Conservation (phyloP, 2,113 vertebrate species). For the Zosterops japonicus region DNA sequence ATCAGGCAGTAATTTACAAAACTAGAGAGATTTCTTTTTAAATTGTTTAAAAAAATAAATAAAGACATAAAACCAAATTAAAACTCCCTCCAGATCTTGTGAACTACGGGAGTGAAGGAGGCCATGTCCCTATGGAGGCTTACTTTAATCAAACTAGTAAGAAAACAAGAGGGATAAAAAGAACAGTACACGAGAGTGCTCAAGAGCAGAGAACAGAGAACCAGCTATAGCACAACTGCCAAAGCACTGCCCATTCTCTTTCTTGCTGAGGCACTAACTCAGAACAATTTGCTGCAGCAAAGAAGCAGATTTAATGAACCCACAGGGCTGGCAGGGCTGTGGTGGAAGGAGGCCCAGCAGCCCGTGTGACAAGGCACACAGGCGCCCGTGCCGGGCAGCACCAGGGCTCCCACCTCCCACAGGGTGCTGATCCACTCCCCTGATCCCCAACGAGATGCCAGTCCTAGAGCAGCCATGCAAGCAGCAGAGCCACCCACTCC, state of each 20-base stretch:
- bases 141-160: neutral
- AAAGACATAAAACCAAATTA: neutral
- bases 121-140: neutral
- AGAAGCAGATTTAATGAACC: slow-evolving; percentile 17
- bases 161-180: neutral
- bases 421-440: neutral
- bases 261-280: neutral
- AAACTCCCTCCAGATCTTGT: neutral
- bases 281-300: slow-evolving; percentile 21
- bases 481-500: neutral
- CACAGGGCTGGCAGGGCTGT: neutral
- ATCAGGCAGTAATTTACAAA: neutral
- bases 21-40: neutral
- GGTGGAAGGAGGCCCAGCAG: neutral
- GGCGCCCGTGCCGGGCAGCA: fast-evolving
- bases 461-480: neutral
- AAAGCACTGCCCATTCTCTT: neutral
- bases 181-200: neutral
- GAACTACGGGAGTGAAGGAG: neutral
- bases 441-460: neutral
- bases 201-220: neutral
- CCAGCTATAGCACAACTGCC: neutral
- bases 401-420: neutral
- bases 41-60: neutral
- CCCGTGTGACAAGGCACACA: fast-evolving